These are phyloP conservation scores for Trematomus loennbergii DNA, from an alignment of 2,113 vertebrate genomes.

Conservation along the genomic window DNA sequence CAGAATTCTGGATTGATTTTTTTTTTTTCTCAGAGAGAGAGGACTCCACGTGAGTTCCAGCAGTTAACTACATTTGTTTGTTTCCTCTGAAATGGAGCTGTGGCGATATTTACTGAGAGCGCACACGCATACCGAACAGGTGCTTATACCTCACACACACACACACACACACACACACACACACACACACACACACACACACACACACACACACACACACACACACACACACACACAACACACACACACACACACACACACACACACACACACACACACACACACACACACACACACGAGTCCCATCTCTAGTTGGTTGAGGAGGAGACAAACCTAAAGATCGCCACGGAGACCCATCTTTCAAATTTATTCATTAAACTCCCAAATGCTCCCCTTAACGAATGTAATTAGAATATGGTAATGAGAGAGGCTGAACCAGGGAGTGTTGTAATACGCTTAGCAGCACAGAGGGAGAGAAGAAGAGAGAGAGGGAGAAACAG, in stretches of 20 bases:
- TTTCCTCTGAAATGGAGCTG: conserved; percentile 62
- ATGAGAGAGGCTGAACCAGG: conserved; percentile 83
- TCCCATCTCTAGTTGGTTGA: conserved; percentile 48
- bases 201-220: not conserved
- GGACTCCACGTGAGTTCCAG: conserved; percentile 54
- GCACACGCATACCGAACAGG: conserved; percentile 19
- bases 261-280: conserved; percentile 2
- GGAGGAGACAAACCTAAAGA: conserved; percentile 78
- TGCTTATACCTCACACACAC: not conserved
- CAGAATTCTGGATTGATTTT: conserved; percentile 73
- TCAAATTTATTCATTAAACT: conserved; percentile 86
- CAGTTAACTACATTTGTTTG: conserved; percentile 72
- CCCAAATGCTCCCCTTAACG: conserved; percentile 82
- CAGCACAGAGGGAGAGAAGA: conserved; percentile 68
- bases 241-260: conserved; percentile 18
- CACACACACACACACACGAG: conserved; percentile 17
- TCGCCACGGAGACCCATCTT: conserved; percentile 80
- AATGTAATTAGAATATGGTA: conserved; percentile 86
- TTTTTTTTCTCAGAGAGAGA: not conserved
- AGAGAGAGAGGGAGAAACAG: conserved; percentile 59
- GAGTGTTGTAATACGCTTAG: conserved; percentile 82
- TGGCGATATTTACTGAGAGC: conserved; percentile 61
- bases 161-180: conserved; percentile 14
- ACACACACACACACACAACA: conserved; percentile 10
- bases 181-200: conserved; percentile 12